Evolutionary conservation across 2,797 vertebrate genomes (phyloP).

Genomic region (Sphenodon punctatus): DNA sequence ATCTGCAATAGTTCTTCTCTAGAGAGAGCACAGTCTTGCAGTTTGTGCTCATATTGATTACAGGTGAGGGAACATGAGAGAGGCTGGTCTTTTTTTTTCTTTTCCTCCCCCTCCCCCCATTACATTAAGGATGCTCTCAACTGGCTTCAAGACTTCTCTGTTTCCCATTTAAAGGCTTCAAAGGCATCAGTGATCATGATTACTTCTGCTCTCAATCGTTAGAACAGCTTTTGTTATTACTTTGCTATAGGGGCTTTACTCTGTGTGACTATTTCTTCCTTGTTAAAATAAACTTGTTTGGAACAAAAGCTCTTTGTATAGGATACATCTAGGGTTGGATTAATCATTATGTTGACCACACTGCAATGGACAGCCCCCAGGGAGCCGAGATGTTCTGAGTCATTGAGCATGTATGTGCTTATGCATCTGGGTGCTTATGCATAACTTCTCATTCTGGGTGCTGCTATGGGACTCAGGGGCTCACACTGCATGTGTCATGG

Average conservation of each 20-base stretch:
- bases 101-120: not conserved
- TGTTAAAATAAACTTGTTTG: slow-evolving; percentile 27
- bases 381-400: no score
- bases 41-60: not conserved
- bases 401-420: no score
- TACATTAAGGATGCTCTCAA: not conserved
- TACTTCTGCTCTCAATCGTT: not conserved
- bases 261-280: not conserved
- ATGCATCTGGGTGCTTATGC: no score
- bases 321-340: no score
- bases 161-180: not conserved
- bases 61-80: not conserved
- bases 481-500: no score
- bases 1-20: not conserved
- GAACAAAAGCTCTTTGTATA: not conserved
- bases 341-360: no score
- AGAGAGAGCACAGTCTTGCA: fast-evolving
- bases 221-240: not conserved
- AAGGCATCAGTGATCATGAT: fast-evolving
- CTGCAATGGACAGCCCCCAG: no score
- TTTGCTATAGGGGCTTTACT: not conserved
- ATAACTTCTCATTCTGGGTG: no score
- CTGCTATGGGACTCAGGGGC: no score
- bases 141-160: not conserved
- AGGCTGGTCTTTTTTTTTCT: not conserved